phyloP scores from a whole-genome alignment of 2,113 vertebrate genomes.

The Hemichromis elongatus region DNA sequence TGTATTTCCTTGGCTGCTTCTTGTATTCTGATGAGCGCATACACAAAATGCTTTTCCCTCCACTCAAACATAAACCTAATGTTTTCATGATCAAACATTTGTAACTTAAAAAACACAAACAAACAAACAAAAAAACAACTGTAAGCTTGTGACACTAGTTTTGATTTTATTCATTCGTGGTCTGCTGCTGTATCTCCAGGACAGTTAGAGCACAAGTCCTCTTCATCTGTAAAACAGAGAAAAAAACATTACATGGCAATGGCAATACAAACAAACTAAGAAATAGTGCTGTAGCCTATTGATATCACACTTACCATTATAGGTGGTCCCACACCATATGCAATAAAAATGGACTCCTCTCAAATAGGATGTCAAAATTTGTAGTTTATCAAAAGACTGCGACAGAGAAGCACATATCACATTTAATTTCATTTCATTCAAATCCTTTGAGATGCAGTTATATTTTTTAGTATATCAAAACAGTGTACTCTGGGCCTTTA shows the following conservation, averaged over 20 bases:
- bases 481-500: not conserved
- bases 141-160: no score
- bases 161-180: conserved; percentile 73
- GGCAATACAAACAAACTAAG: not conserved
- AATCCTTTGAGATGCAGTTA: not conserved
- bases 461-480: not conserved
- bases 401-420: not conserved
- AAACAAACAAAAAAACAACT: no score
- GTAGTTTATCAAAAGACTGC: conserved; percentile 86
- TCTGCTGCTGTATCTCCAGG: conserved; percentile 87
- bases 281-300: not conserved
- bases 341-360: conserved; percentile 88
- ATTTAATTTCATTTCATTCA: not conserved
- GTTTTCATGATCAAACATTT: not conserved
- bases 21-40: not conserved
- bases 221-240: conserved; percentile 73
- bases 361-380: conserved; percentile 85
- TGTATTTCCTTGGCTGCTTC: not conserved
- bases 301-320: conserved; percentile 79
- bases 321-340: conserved; percentile 94
- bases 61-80: not conserved
- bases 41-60: not conserved
- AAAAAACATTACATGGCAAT: not conserved
- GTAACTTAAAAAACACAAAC: no score
- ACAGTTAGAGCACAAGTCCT: conserved; percentile 85